Evolutionary conservation across 2,888 invertebrate genomes (phyloP).

Genomic region (Pseudococcus viburni): DNA sequence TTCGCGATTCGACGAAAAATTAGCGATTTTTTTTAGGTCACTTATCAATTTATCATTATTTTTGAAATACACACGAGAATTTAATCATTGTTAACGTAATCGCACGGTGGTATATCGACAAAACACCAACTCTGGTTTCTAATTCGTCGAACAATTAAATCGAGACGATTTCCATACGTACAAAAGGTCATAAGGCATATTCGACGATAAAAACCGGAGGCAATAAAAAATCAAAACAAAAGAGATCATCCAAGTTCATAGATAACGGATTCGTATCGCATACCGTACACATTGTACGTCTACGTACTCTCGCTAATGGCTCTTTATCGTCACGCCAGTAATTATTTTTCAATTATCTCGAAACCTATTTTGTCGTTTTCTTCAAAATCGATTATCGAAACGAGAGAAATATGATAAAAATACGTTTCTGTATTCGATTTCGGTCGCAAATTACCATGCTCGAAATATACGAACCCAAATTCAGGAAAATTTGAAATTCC

Average conservation of each 20-base stretch:
- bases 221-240: neutral
- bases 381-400: neutral
- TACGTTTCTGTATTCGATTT: neutral
- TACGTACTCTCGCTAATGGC: neutral
- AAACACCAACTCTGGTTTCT: neutral
- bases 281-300: neutral
- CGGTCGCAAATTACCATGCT: neutral
- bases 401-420: no score
- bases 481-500: neutral
- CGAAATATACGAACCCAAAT: neutral
- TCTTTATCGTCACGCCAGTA: neutral
- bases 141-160: neutral
- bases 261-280: neutral
- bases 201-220: neutral
- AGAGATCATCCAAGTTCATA: neutral
- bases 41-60: neutral
- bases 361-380: neutral
- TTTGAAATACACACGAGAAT: neutral
- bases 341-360: conserved; percentile 3
- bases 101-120: neutral
- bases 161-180: neutral
- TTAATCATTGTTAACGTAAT: neutral
- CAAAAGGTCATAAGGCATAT: neutral
- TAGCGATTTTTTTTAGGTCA: neutral
- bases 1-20: neutral